These are phyloP conservation scores for Carcina quercana DNA, from an alignment of 2,888 invertebrate genomes.

Conservation along the genomic window DNA sequence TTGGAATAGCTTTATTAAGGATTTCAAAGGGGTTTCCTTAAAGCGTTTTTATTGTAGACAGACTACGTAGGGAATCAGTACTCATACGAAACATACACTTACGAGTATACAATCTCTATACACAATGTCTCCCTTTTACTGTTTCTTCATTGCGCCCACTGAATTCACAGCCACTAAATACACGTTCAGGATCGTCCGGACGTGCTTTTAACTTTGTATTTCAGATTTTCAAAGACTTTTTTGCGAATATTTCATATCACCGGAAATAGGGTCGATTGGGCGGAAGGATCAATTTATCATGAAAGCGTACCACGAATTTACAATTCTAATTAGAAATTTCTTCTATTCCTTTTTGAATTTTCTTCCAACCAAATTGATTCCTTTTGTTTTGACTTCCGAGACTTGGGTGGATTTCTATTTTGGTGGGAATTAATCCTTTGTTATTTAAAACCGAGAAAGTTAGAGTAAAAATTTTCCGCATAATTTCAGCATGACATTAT, in stretches of 20 bases:
- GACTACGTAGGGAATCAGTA: constrained; percentile 3
- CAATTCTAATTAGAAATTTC: constrained; percentile 12
- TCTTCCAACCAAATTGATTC: too few species aligned
- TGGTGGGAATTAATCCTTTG: too few species aligned
- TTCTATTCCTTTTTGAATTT: too few species aligned
- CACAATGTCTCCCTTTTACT: too few species aligned
- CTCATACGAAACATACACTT: too few species aligned
- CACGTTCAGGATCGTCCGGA: constrained; percentile 31
- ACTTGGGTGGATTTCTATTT: too few species aligned
- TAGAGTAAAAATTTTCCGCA: too few species aligned
- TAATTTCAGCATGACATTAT: too few species aligned
- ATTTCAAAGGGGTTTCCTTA: too few species aligned
- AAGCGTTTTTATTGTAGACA: constrained; percentile 1
- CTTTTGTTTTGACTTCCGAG: too few species aligned
- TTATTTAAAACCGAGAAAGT: too few species aligned
- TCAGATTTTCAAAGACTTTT: constrained; percentile 30
- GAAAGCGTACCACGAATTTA: constrained; percentile 19
- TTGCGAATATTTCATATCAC: constrained; percentile 25
- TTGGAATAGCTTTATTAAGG: constrained; percentile 6
- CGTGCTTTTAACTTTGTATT: constrained; percentile 41
- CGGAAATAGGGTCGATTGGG: constrained; percentile 35
- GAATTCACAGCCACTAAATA: constrained; percentile 29
- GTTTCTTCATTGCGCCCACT: constrained; percentile 20
- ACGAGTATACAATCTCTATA: too few species aligned
- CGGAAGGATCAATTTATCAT: constrained; percentile 56